Evolutionary conservation across 92 coral and sea anemone genomes (phyloP).

Genomic region (Parazoanthus swiftii): DNA sequence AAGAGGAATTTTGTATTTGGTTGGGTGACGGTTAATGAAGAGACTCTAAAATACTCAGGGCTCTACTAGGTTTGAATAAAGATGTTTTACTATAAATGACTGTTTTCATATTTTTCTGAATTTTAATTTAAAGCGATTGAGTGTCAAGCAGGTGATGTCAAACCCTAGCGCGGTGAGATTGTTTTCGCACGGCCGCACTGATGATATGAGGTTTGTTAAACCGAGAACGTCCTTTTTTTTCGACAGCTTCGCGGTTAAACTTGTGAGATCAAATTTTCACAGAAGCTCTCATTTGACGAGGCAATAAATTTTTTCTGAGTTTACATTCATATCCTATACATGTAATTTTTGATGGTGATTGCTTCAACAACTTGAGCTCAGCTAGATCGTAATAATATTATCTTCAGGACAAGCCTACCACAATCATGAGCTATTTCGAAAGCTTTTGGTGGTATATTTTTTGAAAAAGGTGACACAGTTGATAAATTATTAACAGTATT

Average conservation of each 20-base stretch:
- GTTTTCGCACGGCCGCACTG: not conserved
- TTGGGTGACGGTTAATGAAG: not conserved
- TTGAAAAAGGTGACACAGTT: not conserved
- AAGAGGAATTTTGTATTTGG: not conserved
- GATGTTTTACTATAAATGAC: not conserved
- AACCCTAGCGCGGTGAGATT: not conserved
- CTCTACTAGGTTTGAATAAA: no score
- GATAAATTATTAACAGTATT: no score
- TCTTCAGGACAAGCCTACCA: not conserved
- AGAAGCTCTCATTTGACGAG: not conserved
- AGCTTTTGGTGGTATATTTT: not conserved
- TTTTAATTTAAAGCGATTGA: not conserved
- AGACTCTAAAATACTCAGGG: not conserved
- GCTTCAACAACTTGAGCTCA: not conserved
- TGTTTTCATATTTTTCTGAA: no score
- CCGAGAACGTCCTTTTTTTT: no score
- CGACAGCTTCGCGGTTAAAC: no score
- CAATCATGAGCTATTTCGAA: not conserved
- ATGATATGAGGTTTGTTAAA: not conserved
- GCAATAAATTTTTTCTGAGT: not conserved
- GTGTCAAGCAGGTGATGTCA: not conserved
- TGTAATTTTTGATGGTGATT: not conserved
- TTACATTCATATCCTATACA: no score
- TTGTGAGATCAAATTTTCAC: no score
- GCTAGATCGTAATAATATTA: no score